Evolutionary conservation across 2,797 vertebrate genomes (phyloP).

Genomic region (Poeciliopsis presidionis): DNA sequence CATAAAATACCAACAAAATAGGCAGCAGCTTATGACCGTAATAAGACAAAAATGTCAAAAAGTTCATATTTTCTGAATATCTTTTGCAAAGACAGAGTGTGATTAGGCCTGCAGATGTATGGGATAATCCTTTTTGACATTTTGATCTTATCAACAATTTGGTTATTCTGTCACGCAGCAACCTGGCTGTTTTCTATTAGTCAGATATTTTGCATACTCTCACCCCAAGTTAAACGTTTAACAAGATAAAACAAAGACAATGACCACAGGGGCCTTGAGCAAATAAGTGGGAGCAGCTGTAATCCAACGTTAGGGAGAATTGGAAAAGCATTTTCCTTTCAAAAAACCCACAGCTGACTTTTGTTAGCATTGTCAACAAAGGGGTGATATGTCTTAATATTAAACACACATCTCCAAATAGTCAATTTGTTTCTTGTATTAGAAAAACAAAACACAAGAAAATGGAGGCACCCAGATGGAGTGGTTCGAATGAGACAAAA

Average conservation of each 20-base stretch:
- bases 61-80: neutral
- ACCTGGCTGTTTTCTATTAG: neutral
- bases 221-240: conserved; percentile 6
- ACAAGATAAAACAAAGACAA: neutral
- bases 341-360: neutral
- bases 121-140: neutral
- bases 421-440: neutral
- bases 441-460: neutral
- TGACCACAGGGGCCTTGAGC: neutral
- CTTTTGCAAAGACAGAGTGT: neutral
- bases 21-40: neutral
- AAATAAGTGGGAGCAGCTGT: conserved; percentile 2
- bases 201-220: neutral
- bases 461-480: neutral
- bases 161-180: neutral
- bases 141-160: neutral
- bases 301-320: neutral
- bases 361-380: conserved; percentile 1
- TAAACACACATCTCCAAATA: neutral
- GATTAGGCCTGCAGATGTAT: neutral
- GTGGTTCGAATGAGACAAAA: neutral
- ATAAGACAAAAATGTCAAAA: neutral
- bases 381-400: neutral
- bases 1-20: neutral
- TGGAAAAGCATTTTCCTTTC: neutral